Evolutionary conservation across 2,888 invertebrate genomes (phyloP).

Genomic region (Melipona bicolor): DNA sequence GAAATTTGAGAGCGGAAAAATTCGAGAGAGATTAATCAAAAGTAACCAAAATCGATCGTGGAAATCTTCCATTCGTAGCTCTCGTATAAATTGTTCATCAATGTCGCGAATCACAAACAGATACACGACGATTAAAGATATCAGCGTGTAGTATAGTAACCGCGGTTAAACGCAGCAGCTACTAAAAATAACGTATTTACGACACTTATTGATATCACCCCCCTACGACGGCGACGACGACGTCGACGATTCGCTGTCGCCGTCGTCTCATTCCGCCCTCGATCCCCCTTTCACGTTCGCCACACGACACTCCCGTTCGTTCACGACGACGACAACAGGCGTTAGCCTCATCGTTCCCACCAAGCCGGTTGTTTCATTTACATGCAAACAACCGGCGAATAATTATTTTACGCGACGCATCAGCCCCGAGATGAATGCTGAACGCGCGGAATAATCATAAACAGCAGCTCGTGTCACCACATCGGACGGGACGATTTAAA

Average conservation of each 20-base stretch:
- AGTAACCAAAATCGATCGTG: not conserved
- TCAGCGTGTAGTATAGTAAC: slow-evolving; percentile 57
- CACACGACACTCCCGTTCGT: not conserved
- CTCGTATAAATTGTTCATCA: slow-evolving; percentile 50
- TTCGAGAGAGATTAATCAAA: too few relatives aligned
- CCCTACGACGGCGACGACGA: not conserved
- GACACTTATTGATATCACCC: slow-evolving; percentile 66
- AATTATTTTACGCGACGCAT: slow-evolving; percentile 22
- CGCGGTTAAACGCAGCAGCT: slow-evolving; percentile 52
- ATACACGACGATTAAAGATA: slow-evolving; percentile 63
- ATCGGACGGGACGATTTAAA: not conserved
- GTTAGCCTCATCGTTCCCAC: slow-evolving; percentile 11
- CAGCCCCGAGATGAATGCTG: not conserved
- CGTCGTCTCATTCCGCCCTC: not conserved
- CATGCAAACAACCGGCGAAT: slow-evolving; percentile 13
- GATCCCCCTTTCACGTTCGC: not conserved
- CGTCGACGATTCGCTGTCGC: not conserved
- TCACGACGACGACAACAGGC: not conserved
- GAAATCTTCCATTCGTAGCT: slow-evolving; percentile 46
- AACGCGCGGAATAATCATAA: not conserved
- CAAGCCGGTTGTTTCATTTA: not conserved
- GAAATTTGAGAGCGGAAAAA: too few relatives aligned
- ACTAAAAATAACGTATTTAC: slow-evolving; percentile 74
- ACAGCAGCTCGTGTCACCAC: not conserved
- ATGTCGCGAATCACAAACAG: slow-evolving; percentile 60